Percentiles rank a stretch among this genome's conserved stretches.
phyloP scores from a whole-genome alignment of 1,140 invertebrate species.

The Drosophila dunni region DNA sequence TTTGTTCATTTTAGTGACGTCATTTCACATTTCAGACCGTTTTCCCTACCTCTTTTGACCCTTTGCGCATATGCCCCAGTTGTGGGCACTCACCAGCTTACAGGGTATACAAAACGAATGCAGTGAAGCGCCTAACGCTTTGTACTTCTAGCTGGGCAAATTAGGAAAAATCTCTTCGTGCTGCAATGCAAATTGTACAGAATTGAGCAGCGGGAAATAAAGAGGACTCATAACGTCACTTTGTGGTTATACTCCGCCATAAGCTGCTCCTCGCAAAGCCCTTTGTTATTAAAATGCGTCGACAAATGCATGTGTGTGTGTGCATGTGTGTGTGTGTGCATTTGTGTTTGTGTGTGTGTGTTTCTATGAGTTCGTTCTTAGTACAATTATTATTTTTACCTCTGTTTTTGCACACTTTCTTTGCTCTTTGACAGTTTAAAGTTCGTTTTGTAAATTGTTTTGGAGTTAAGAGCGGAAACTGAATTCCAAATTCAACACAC shows the following conservation, averaged over 20 bases:
- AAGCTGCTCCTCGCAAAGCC: constrained; percentile 15
- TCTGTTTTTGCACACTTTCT: constrained; percentile 2
- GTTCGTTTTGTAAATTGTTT: no score
- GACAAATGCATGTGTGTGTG: background rate
- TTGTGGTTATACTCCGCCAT: constrained; percentile 43
- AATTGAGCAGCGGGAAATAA: constrained; percentile 8
- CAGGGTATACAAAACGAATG: constrained; percentile 16
- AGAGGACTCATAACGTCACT: constrained; percentile 48
- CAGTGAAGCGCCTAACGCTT: constrained; percentile 13
- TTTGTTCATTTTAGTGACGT: no score
- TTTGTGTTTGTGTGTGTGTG: no score
- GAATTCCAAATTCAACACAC: no score
- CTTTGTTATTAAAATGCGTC: constrained; percentile 43
- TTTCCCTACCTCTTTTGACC: background rate
- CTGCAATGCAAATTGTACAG: background rate
- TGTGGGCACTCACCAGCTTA: no score
- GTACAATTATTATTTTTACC: no score
- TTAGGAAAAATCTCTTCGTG: constrained; percentile 18
- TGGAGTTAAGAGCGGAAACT: no score
- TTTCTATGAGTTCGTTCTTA: no score
- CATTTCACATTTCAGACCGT: background rate
- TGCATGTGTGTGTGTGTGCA: background rate
- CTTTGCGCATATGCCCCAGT: background rate
- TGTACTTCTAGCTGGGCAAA: constrained; percentile 11
- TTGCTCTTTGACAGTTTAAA: constrained; percentile 14